Evolutionary conservation across 2,888 invertebrate species (phyloP).

Genomic region (Dynastes tityus): DNA sequence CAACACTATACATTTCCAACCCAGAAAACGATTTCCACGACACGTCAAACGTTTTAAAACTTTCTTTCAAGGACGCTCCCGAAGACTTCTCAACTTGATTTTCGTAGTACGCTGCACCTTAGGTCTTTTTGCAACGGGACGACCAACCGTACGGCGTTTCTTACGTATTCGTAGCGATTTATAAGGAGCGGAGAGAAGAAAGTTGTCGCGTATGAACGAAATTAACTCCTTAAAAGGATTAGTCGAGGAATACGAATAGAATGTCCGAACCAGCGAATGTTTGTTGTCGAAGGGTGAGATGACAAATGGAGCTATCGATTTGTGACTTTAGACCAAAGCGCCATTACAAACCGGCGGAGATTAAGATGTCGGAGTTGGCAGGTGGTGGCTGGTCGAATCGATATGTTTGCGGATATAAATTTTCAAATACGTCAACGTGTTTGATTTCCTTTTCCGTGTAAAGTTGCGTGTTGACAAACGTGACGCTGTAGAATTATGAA

Average conservation of each 20-base stretch:
- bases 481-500: neutral
- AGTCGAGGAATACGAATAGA: neutral
- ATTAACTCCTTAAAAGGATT: neutral
- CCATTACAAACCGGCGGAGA: conserved; percentile 23
- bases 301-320: conserved; percentile 44
- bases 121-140: neutral
- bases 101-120: neutral
- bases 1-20: neutral
- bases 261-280: neutral
- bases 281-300: conserved; percentile 29
- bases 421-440: neutral
- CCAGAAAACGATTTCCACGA: conserved; percentile 1
- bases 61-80: conserved; percentile 1
- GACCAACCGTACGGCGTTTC: neutral
- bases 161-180: neutral
- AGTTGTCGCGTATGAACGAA: neutral
- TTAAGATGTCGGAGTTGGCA: conserved; percentile 36
- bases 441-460: conserved; percentile 4
- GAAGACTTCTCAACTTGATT: neutral
- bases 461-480: neutral
- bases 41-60: conserved; percentile 16
- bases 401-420: conserved; percentile 30
- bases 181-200: neutral
- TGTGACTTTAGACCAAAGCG: conserved; percentile 21
- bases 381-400: conserved; percentile 23